Percentiles rank a stretch among this genome's conserved stretches.
phyloP scores from a whole-genome alignment of 2,113 vertebrate genomes.

The Callorhinus ursinus region DNA sequence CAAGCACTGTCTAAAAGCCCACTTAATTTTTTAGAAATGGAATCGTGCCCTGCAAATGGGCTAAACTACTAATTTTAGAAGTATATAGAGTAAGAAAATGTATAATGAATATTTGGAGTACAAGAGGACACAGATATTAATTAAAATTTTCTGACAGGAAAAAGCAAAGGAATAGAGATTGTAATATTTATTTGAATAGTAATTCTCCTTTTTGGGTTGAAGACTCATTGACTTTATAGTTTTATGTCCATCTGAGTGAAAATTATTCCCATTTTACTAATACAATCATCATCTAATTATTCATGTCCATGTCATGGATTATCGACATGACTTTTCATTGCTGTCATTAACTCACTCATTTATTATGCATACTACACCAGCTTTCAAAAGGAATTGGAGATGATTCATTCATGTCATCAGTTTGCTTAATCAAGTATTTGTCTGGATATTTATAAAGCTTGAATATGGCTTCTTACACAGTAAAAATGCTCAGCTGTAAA shows the following conservation, averaged over 20 bases:
- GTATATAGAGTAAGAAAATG: background rate
- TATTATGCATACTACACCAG: constrained; percentile 37
- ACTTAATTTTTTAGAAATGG: background rate
- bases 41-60: background rate
- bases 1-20: background rate
- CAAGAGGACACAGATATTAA: background rate
- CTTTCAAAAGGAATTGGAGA: constrained; percentile 24
- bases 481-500: background rate
- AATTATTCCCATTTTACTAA: constrained; percentile 45
- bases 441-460: constrained; percentile 43
- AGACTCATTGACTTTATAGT: constrained; percentile 43
- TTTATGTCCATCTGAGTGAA: constrained; percentile 24
- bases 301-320: constrained; percentile 43
- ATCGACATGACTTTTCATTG: constrained; percentile 34
- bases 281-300: constrained; percentile 52
- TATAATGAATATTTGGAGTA: background rate
- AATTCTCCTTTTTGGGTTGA: background rate
- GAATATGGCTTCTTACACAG: background rate
- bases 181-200: constrained; percentile 24
- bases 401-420: constrained; percentile 25
- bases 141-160: background rate
- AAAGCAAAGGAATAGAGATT: constrained; percentile 11
- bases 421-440: constrained; percentile 52
- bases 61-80: background rate
- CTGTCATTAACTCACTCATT: constrained; percentile 13